These are phyloP conservation scores for Philotrypesis tridentata DNA, from an alignment of 1,140 invertebrate genomes.

Conservation along the genomic window DNA sequence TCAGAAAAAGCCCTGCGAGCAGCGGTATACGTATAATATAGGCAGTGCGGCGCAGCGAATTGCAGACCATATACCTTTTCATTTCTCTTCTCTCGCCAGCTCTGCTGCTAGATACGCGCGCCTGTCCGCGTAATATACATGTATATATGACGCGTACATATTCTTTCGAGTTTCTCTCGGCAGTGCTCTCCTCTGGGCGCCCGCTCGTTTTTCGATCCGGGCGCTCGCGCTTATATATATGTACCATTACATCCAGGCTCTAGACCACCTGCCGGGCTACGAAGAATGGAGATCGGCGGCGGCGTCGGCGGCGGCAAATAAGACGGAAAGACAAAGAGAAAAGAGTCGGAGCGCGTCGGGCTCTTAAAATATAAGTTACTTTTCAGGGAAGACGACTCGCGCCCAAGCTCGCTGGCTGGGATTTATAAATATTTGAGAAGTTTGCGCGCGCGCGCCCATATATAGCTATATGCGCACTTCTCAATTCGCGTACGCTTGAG, in stretches of 20 bases:
- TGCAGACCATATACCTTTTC: too few species aligned
- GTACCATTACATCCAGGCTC: background rate
- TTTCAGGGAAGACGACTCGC: too few species aligned
- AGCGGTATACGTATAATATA: too few species aligned
- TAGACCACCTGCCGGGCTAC: background rate
- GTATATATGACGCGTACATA: too few species aligned
- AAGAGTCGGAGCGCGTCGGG: background rate
- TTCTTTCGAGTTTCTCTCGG: background rate
- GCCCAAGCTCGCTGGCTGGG: background rate
- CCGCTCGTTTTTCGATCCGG: background rate
- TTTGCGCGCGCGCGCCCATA: background rate
- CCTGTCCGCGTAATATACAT: too few species aligned
- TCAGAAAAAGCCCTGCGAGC: background rate
- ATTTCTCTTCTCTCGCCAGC: background rate
- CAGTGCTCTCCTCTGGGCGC: too few species aligned
- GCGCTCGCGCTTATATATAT: background rate
- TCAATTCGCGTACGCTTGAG: background rate
- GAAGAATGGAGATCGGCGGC: background rate
- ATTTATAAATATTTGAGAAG: conserved; percentile 23
- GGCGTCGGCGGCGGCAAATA: conserved; percentile 4
- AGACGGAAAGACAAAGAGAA: background rate
- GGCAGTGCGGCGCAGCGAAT: background rate
- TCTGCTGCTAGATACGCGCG: too few species aligned
- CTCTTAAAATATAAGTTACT: conserved; percentile 21
- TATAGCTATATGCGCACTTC: too few species aligned